These are phyloP conservation scores for Sympetrum striolatum DNA, from an alignment of 2,888 invertebrate genomes.

Conservation along the genomic window DNA sequence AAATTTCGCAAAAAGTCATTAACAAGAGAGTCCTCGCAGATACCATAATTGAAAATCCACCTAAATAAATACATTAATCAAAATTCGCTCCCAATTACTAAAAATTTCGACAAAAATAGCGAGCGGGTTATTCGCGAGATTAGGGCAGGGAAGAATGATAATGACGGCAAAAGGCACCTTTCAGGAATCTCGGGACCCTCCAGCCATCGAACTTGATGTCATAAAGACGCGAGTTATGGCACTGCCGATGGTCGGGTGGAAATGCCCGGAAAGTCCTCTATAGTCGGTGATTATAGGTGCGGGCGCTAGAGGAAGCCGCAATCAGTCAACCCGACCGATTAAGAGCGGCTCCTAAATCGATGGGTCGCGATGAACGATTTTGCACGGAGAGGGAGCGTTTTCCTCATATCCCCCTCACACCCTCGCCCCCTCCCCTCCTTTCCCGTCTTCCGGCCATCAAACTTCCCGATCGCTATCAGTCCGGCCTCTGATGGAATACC, in stretches of 20 bases:
- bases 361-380: background rate
- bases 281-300: constrained; percentile 5
- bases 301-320: background rate
- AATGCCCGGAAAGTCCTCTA: background rate
- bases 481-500: no score
- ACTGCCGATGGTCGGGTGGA: background rate
- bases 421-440: background rate
- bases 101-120: background rate
- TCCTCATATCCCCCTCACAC: background rate
- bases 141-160: background rate
- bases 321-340: constrained; percentile 13
- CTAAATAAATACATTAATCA: background rate
- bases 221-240: background rate
- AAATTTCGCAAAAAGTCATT: no score
- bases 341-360: background rate
- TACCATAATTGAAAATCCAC: no score
- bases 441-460: background rate
- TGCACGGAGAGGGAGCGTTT: background rate
- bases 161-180: background rate
- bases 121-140: background rate
- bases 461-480: no score
- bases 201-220: background rate
- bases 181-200: background rate
- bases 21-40: no score
- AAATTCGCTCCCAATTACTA: background rate